These are phyloP conservation scores for Pristionchus exspectatus DNA, from an alignment of 2,888 invertebrate species.

Conservation along the genomic window DNA sequence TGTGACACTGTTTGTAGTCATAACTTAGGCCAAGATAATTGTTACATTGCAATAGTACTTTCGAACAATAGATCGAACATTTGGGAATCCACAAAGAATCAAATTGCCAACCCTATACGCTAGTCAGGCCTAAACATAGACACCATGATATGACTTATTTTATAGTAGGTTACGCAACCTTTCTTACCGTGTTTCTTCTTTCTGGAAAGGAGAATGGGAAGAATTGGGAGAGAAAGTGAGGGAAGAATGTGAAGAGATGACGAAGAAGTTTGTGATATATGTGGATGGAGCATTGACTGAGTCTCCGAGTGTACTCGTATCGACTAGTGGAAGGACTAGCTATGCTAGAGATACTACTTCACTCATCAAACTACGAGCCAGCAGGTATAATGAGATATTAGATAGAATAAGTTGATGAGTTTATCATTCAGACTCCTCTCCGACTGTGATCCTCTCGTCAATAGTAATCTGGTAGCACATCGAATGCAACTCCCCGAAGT, in stretches of 20 bases:
- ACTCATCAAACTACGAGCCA: neutral
- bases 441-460: slow-evolving; percentile 46
- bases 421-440: slow-evolving; percentile 20
- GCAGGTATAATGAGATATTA: neutral
- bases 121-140: no score
- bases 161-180: no score
- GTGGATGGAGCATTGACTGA: slow-evolving; percentile 65
- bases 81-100: no score
- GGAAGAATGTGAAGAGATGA: slow-evolving; percentile 18
- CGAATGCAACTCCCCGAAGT: slow-evolving; percentile 93
- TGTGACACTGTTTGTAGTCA: no score
- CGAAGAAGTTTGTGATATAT: slow-evolving; percentile 61
- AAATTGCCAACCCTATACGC: no score
- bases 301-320: slow-evolving; percentile 53
- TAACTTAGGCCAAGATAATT: no score
- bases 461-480: slow-evolving; percentile 51
- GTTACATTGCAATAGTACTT: no score
- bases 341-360: neutral
- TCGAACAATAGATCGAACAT: no score
- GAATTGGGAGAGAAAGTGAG: slow-evolving; percentile 29
- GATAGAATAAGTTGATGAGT: neutral
- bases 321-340: slow-evolving; percentile 60
- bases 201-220: slow-evolving; percentile 46
- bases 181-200: neutral
- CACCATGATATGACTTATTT: no score